Base-by-base conservation (phyloP, 2,113 vertebrate genomes). In the Oenanthe melanoleuca region DNA sequence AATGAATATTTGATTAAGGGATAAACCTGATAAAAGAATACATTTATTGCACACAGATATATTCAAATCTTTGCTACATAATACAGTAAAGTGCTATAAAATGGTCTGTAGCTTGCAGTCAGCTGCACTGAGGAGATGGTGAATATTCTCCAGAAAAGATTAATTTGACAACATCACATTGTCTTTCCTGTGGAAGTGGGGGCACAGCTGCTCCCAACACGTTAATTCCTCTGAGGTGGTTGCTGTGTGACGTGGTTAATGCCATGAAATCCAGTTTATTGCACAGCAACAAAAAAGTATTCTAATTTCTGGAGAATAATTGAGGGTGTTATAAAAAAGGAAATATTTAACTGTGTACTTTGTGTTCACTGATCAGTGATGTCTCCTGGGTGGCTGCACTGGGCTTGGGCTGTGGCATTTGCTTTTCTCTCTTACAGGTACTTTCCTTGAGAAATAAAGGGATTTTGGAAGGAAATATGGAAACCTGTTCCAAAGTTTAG, bases 1-100 rank as follows among this genome's bases (percentile, higher is more conserved):
- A 97, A 95, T 98, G 92, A 97, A 97, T 97, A 96, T 94, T 97
- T 97, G 94, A 97, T 97, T 96, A 98, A 97, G 87, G 88, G 86
- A 92, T 97, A 97, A 97, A 96, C 81, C 71, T 95, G 97, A 97
- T 97, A 97, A 97, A 97, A 95, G 94, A 89, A 96, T 95, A 92
- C 93, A 95, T 97, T 97, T 97, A 97, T 93, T 96, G 86, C 77
- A 79, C 56, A 79, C 65, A 95, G 85, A 96, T 97, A 97, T 97
- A 96, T 97, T 96, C 81, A 97, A 96, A 96, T 97, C 86, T 95
- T 97, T 82, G 91, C 93, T 75, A 15, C 95, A 66, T 95, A 96
- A 73, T 71, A 86, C 84, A 92, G 79, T 50, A 79, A 96, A 97
- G 97, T 79, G 92, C 79, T 91, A 25, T 94, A 95, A 97, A 97